Evolutionary conservation across 1,140 invertebrate species (phyloP), one percentile per base, ranked within the genome.

Genomic region (Mercenaria mercenaria): DNA sequence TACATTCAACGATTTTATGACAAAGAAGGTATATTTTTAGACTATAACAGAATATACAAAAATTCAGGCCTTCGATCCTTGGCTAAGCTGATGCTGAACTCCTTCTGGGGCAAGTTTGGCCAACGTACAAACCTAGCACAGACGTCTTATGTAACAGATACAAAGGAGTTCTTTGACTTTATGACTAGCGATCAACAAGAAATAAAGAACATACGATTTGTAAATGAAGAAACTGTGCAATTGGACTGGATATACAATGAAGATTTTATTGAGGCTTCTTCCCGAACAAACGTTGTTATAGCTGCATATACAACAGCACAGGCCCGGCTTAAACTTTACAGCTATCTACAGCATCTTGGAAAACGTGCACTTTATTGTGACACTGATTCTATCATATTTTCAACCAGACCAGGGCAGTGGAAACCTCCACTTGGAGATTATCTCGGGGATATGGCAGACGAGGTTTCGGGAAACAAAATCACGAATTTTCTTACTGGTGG

Each of bases 221-320:
- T 47, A 18, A 84, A 86, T 41, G 74, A 89, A 3, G 37, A 84
- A 67, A 10, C 52, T 1, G 18, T 91, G 13, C 43, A 72, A 41
- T 2, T 92, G 4, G 32, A 50, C n/a, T 84, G 61, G 29, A n/a
- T 20, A 1, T 69, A 82, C 47, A 47, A 26, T 34, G 47, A 43
- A 18, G 61, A 59, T n/a, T 84, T 82, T 15, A 50, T 32, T 23
- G 26, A 39, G 8, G 15, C 39, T 26, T 52, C 59, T 18, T 23
- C 8, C 18, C 86, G 18, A 23, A 92, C 93, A 13, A 96, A 95
- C 84, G 94, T 95, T n/a, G 64, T 93, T 0, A 91, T 96, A 2
- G 95, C 95, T 15, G 93, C 93, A 0, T 96, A 93, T 74, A 94
- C 93, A 11, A 96, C 96, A 3, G 92, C 94, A 15, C 94, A 96